phyloP scores from a whole-genome alignment of 2,113 vertebrate species.

The Xiphophorus maculatus region DNA sequence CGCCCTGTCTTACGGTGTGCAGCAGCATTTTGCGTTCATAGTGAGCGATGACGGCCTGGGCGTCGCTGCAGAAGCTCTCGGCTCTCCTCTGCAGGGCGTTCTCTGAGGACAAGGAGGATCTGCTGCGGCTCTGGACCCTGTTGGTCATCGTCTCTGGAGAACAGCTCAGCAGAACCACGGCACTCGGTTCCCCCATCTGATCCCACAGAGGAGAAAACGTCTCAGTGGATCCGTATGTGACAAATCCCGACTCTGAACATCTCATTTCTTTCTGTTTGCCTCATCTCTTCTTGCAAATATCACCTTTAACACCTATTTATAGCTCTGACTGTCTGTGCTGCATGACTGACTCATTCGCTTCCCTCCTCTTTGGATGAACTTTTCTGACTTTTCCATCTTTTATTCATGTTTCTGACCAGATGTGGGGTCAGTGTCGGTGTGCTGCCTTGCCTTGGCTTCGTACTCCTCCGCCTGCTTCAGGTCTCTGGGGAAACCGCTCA shows the following conservation, averaged over 20 bases:
- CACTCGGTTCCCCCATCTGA: conserved; percentile 87
- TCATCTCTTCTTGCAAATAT: neutral
- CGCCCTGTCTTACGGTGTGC: conserved; percentile 78
- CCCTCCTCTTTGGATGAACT: neutral
- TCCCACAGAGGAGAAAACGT: neutral
- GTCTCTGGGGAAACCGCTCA: conserved; percentile 88
- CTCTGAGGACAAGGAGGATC: conserved; percentile 42
- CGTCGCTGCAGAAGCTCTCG: conserved; percentile 79
- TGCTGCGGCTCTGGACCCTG: conserved; percentile 76
- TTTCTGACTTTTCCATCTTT: neutral
- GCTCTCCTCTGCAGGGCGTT: conserved; percentile 63
- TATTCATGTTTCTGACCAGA: neutral
- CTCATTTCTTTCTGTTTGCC: neutral
- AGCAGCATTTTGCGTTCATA: conserved; percentile 85
- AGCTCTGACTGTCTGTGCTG: neutral
- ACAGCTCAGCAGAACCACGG: conserved; percentile 88
- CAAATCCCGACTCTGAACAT: neutral
- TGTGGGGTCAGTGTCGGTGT: neutral
- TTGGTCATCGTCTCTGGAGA: conserved; percentile 85
- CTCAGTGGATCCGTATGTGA: neutral
- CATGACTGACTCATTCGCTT: neutral
- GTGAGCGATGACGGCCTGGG: conserved; percentile 78
- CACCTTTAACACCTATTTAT: too few relatives aligned
- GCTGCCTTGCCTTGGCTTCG: conserved; percentile 83
- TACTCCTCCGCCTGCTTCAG: conserved; percentile 87